Base-by-base conservation (phyloP, 1,140 invertebrate species). In the Drosophila orosa region DNA sequence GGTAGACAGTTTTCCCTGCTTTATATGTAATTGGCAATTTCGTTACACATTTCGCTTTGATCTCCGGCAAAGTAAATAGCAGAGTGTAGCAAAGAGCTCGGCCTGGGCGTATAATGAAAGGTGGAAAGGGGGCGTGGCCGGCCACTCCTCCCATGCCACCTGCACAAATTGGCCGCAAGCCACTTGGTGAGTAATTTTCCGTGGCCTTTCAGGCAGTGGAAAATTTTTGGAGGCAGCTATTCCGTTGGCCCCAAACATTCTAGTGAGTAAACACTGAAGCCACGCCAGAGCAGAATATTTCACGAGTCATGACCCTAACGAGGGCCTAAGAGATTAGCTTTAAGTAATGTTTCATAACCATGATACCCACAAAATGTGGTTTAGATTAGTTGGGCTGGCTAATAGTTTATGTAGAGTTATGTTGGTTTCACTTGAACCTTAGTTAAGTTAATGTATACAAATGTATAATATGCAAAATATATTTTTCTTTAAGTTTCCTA, bases 21-120 rank as follows among this genome's bases (percentile, higher is more conserved):
- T 85, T 85, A 80, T 85, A 77, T 85, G 71, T 89, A 89, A 89
- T 89, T 89, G 84, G 52, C 84, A 89, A 89, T 89, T 89, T 89
- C 56, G 81, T 78, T 84, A 84, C 72, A 85, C 80, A 84, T 85
- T 85, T 85, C 73, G 66, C 84, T 89, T 89, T 89, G 84, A 89
- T 89, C 80, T 89, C 76, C 72, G 61, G 60, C 48, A 83, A 79
- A 78, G 76, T 80, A 72, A 82, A 60, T 55, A 58, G 57, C 65
- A 17, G 48, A 35, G 33, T 27, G 56, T 37, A 35, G 35, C 55
- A 56, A 69, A 56, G 63, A 56, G 35, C n/a, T 37, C 22, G 37
- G 25, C 31, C 44, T 42, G 33, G 54, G 48, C 17, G 42, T 44
- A 33, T n/a, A 24, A 33, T 5, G 29, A 29, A 48, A 42, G 44